Evolutionary conservation across 64 coral and sea anemone genomes (phyloP).

Genomic region (Montipora sp.): DNA sequence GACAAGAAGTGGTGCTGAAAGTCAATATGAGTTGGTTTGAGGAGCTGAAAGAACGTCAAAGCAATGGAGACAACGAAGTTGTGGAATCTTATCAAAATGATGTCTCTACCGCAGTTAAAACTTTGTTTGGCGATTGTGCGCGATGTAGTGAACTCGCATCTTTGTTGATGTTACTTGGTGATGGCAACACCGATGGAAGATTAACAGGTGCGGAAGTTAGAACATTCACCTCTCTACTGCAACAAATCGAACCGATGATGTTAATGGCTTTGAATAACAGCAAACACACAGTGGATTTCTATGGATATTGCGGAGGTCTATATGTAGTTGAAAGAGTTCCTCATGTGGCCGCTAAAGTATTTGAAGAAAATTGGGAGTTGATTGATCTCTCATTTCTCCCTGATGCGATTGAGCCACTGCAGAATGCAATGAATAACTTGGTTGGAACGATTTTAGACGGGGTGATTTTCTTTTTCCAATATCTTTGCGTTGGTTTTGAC

Average conservation of each 20-base stretch:
- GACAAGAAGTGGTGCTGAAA: constrained; percentile 66
- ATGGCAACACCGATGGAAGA: constrained; percentile 57
- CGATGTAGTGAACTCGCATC: constrained; percentile 44
- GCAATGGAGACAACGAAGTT: neutral
- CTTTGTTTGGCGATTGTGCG: constrained; percentile 74
- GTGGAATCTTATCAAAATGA: neutral
- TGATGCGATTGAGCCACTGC: constrained; percentile 48
- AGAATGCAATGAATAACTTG: constrained; percentile 24
- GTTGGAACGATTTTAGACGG: neutral
- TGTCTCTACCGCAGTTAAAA: constrained; percentile 24
- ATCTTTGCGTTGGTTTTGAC: neutral
- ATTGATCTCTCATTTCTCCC: constrained; percentile 67
- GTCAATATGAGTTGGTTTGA: constrained; percentile 35
- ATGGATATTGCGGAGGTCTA: constrained; percentile 82
- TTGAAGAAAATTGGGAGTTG: constrained; percentile 20
- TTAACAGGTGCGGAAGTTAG: constrained; percentile 51
- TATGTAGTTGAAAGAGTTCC: constrained; percentile 82
- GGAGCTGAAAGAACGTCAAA: constrained; percentile 19
- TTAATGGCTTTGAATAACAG: constrained; percentile 70
- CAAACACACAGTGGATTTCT: constrained; percentile 70
- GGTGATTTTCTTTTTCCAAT: neutral
- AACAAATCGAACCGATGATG: constrained; percentile 67
- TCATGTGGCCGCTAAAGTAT: constrained; percentile 49
- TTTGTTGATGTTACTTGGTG: constrained; percentile 45
- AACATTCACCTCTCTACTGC: constrained; percentile 68